Base-by-base conservation (phyloP, 64 coral and sea anemone species). In the Actinia tenebrosa region DNA sequence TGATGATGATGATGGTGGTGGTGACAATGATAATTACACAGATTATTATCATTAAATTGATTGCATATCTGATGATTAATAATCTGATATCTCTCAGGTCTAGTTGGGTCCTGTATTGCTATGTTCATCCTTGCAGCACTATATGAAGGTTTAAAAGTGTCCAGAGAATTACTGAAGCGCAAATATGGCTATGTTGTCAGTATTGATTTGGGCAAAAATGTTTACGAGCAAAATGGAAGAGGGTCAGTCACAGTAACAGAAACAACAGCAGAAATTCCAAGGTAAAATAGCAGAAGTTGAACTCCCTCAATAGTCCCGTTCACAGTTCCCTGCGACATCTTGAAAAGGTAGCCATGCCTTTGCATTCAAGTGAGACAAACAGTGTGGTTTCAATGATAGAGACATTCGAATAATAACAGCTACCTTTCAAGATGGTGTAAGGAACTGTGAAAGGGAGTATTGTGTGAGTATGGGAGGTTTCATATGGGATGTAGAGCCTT, bases 141-240 rank as follows among this genome's bases (percentile, higher is more conserved):
- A 7, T 99, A 99, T 78, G 97, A 99, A 58, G 97, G 97, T 15
- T 82, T 99, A 3, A 99, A 99, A 91, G 97, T 99, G 42, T 80
- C 82, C 13, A 87, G 97, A 59, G 97, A 99, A 84, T 17, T 91
- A 37, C 56, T 99, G 45, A 96, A 93, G 61, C 92, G 91, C 64
- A 96, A 45, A 77, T 96, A 96, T 50, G 85, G 94, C 56, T 87
- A 89, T 56, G 53, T 96, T 46, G 82, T 96, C 5, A 93, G 91
- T 64, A 87, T 96, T 1, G 89, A 88, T 37, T 52, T 96, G 47
- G 72, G 89, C 45, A 89, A 86, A 37, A 90, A 62, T 46, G 86
- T 90, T 53, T 82, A 87, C 53, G 8, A 56, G 16, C 44, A 86
- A 22, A 83, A 45, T 55, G 89, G 45, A 53, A 23, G 81, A 19